Evolutionary conservation across 2,888 invertebrate species (phyloP), one percentile per base, ranked within the genome.

Genomic region (Epicampocera succincta): DNA sequence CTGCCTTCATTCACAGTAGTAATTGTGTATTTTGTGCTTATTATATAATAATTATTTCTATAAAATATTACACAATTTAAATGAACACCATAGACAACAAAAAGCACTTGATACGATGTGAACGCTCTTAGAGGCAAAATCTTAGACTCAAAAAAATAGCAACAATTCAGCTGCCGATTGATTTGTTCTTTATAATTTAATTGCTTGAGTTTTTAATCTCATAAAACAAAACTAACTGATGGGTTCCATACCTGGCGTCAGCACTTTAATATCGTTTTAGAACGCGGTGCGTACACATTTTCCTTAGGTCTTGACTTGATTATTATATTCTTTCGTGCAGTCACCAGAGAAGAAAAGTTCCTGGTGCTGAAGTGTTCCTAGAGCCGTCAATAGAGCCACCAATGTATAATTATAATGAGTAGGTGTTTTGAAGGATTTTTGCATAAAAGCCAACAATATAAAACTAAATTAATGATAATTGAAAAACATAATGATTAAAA

Each of bases 391-490:
- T 3, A 0, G 0, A 71, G 63, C 4, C 19, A 13, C 42, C 9
- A 15, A 63, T 71, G 69, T 77, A 15, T 42, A 56, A 78, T 78
- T 66, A 72, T 52, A 72, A 78, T 60, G 52, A 72, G 72, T 66
- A 78, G 78, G 78, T 78, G 78, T 72, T 72, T 78, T 72, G 38
- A 66, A 60, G 58, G 78, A 72, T 66, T 72, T 65, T 66, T 72
- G 21, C 29, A 66, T 60, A 60, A 78, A 72, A 66, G 58, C 71
- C 66, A 78, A 78, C 78, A 78, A 66, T 52, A 72, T 52, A 66
- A 68, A 72, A 72, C 72, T 38, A 72, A 78, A 78, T 78, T 65
- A 72, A 72, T 78, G 71, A 78, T 78, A 72, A 78, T 78, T 78
- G 71, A 78, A 78, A 78, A 72, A 72, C 71, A 78, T 72, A 65